Conservation (phyloP, 2,113 vertebrate species). For the Anas platyrhynchos region DNA sequence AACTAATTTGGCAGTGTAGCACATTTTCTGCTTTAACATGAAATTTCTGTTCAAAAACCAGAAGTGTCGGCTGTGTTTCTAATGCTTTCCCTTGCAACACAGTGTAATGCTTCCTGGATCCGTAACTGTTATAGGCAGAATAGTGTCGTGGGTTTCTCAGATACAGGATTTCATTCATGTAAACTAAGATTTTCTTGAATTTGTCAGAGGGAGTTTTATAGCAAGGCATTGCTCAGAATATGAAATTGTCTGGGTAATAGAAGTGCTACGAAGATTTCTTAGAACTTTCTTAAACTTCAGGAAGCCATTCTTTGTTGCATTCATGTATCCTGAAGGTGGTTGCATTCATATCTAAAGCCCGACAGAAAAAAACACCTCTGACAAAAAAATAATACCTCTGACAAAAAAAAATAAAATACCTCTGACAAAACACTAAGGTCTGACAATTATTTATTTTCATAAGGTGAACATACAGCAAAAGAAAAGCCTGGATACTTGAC, state of each 20-base stretch:
- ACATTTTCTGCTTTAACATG: background rate
- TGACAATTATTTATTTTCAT: background rate
- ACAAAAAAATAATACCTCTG: background rate
- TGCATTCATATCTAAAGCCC: background rate
- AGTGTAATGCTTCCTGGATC: background rate
- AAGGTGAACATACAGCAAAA: background rate
- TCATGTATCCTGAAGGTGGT: background rate
- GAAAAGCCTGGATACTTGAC: background rate
- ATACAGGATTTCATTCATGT: background rate
- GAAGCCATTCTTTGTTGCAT: background rate
- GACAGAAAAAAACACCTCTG: background rate
- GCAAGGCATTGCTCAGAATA: background rate
- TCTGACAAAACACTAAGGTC: background rate
- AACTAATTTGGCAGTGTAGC: background rate
- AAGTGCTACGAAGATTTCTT: background rate
- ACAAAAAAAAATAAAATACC: background rate
- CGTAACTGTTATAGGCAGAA: accelerated
- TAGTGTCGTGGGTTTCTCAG: accelerated
- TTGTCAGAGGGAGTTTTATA: background rate
- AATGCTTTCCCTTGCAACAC: background rate
- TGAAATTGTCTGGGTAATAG: background rate
- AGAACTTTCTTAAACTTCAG: background rate
- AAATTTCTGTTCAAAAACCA: background rate
- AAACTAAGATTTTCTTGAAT: background rate
- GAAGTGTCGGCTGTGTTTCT: background rate